Conservation (phyloP, 2,113 vertebrate species). For the Pitta sordida region DNA sequence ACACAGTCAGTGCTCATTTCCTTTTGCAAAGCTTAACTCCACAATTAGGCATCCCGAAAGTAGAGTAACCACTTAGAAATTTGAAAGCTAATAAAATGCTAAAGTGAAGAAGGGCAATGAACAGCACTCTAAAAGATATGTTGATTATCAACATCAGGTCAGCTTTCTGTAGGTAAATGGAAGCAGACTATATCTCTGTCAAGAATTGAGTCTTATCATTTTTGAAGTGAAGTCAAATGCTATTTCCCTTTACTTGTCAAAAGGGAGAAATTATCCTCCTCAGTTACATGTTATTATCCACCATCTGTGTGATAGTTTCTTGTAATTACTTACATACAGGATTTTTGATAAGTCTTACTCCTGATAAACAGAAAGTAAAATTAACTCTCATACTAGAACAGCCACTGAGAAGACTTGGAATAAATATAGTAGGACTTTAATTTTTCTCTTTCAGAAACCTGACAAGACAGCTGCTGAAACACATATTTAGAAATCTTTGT, state of each 20-base stretch:
- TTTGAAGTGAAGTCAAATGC: slow-evolving; percentile 63
- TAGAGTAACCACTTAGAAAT: neutral
- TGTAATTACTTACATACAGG: slow-evolving; percentile 71
- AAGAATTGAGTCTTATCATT: slow-evolving; percentile 45
- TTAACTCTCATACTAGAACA: slow-evolving; percentile 69
- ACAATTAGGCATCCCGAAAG: neutral
- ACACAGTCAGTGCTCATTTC: neutral
- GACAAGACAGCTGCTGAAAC: slow-evolving; percentile 69
- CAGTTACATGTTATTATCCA: slow-evolving; percentile 64
- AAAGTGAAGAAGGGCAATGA: neutral
- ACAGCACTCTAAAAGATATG: neutral
- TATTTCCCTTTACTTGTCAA: slow-evolving; percentile 69
- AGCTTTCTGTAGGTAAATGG: slow-evolving; percentile 27
- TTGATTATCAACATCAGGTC: slow-evolving; percentile 50
- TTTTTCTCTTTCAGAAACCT: slow-evolving; percentile 72
- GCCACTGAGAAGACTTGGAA: slow-evolving; percentile 60
- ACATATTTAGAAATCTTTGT: slow-evolving; percentile 63
- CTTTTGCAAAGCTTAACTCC: neutral
- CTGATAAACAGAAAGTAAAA: slow-evolving; percentile 79
- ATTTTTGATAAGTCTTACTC: slow-evolving; percentile 70
- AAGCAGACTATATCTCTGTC: slow-evolving; percentile 33
- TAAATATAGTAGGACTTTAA: slow-evolving; percentile 70
- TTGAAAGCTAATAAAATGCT: slow-evolving; percentile 27
- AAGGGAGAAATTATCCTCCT: slow-evolving; percentile 68
- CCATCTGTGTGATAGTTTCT: slow-evolving; percentile 72